Conservation (phyloP, 2,888 invertebrate species). For the Nymphalis urticae region DNA sequence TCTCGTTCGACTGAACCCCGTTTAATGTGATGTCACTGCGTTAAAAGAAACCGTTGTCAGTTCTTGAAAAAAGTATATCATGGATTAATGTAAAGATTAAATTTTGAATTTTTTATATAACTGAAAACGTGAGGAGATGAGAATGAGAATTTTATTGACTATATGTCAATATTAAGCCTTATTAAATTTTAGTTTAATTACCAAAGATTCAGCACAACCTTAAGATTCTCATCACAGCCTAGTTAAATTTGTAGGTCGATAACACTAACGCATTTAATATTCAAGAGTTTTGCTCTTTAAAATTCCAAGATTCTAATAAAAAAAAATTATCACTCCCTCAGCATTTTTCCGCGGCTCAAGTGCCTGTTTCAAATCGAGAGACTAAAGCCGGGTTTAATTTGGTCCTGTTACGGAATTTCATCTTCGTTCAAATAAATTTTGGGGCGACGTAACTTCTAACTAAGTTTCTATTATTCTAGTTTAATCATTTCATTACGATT, state of each 20-base stretch:
- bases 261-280: constrained; percentile 22
- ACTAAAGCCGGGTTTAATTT: constrained; percentile 36
- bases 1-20: background rate
- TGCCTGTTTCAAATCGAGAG: constrained; percentile 35
- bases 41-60: too few species aligned
- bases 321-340: constrained; percentile 31
- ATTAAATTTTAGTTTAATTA: background rate
- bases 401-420: constrained; percentile 34
- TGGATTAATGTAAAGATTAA: too few species aligned
- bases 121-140: too few species aligned
- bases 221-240: constrained; percentile 19
- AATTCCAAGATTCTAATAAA: constrained; percentile 35
- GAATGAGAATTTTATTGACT: too few species aligned
- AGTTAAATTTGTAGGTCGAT: constrained; percentile 31
- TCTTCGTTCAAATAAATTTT: constrained; percentile 31
- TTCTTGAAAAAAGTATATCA: too few species aligned
- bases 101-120: too few species aligned
- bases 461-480: background rate
- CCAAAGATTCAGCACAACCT: constrained; percentile 9
- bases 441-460: constrained; percentile 18
- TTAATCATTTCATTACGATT: background rate
- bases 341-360: constrained; percentile 32
- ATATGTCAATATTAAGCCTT: too few species aligned
- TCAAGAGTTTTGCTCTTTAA: constrained; percentile 30
- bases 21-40: background rate